phyloP scores from a whole-genome alignment of 2,797 vertebrate species.

The Mormyrops boulengeri region DNA sequence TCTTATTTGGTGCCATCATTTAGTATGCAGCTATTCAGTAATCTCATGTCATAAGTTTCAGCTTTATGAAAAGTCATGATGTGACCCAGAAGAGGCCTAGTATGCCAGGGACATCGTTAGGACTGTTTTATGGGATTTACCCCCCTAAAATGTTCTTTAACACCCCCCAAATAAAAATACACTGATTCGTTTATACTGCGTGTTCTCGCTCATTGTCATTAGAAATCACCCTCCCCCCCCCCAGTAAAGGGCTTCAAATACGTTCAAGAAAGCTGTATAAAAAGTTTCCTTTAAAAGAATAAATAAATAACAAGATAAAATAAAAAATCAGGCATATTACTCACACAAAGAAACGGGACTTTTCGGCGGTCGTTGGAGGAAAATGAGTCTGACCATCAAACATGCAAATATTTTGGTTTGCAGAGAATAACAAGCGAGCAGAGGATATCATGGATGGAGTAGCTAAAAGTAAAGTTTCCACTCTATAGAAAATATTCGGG shows the following conservation, averaged over 20 bases:
- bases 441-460: background rate
- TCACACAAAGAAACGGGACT: background rate
- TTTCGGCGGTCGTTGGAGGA: background rate
- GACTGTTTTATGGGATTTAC: background rate
- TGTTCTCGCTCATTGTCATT: background rate
- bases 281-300: background rate
- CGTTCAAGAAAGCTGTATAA: background rate
- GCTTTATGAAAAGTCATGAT: background rate
- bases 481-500: background rate
- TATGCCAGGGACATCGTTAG: background rate
- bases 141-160: background rate
- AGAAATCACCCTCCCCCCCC: background rate
- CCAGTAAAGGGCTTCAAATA: background rate
- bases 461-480: background rate
- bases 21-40: slow-evolving; percentile 6
- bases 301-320: too few relatives aligned
- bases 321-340: background rate
- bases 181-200: background rate
- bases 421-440: background rate
- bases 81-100: background rate
- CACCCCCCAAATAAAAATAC: background rate
- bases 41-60: background rate
- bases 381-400: background rate
- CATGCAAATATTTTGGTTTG: background rate
- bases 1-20: background rate